A percentile compares a stretch with the other conserved stretches of the same genome.
Evolutionary conservation across 2,113 vertebrate genomes (phyloP).

Genomic region (Siniperca chuatsi): DNA sequence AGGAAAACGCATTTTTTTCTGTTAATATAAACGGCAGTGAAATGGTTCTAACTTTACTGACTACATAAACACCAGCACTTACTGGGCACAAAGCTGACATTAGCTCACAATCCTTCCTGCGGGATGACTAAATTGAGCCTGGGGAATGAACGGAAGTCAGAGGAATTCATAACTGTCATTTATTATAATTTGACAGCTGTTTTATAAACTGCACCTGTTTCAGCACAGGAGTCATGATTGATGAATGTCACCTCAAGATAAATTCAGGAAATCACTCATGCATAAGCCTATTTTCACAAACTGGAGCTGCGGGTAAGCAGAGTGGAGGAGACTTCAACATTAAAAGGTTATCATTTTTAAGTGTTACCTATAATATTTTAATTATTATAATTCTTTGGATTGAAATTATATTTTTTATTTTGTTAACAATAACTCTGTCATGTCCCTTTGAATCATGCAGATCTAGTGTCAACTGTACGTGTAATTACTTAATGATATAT

Average conservation of each 20-base stretch:
- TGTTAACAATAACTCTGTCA: not conserved
- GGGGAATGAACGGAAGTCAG: not conserved
- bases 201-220: slow-evolving; percentile 27
- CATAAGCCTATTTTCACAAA: slow-evolving; percentile 1
- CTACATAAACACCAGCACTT: not conserved
- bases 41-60: not conserved
- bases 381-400: not conserved
- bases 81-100: slow-evolving; percentile 12
- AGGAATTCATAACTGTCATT: not conserved
- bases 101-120: not conserved
- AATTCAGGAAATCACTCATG: slow-evolving; percentile 9
- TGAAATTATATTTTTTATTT: not conserved
- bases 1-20: not conserved
- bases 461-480: not conserved
- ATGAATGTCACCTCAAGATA: slow-evolving; percentile 32
- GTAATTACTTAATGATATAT: not conserved
- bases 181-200: slow-evolving; percentile 36
- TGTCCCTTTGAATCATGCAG: not conserved
- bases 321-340: not conserved
- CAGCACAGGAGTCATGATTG: slow-evolving; percentile 2
- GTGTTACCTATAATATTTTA: too few relatives aligned
- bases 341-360: not conserved
- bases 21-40: not conserved
- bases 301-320: not conserved
- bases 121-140: not conserved